These are phyloP conservation scores for Physocephala rufipes DNA, from an alignment of 2,888 invertebrate genomes.

Conservation along the genomic window DNA sequence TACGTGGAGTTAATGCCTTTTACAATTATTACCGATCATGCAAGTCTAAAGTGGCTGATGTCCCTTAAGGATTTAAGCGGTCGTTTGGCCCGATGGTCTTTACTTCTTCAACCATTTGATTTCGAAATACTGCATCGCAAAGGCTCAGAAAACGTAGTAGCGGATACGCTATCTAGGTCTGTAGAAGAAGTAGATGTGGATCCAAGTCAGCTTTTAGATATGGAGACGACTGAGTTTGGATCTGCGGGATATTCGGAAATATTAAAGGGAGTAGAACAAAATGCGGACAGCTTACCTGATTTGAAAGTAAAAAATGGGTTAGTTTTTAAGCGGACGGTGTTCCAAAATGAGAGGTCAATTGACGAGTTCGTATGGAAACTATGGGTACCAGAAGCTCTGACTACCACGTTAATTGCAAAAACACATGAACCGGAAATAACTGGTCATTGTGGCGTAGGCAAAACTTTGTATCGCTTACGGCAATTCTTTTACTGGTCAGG, in stretches of 20 bases:
- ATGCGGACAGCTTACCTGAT: constrained; percentile 20
- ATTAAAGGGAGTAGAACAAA: background rate
- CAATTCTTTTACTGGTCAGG: constrained; percentile 44
- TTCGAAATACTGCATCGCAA: constrained; percentile 44
- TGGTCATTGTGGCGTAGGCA: constrained; percentile 33
- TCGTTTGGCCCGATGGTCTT: constrained; percentile 47
- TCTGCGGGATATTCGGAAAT: background rate
- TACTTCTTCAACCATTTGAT: constrained; percentile 41
- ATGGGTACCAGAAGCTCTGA: constrained; percentile 5
- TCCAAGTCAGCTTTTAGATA: background rate
- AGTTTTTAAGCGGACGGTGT: constrained; percentile 12
- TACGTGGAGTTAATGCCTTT: constrained; percentile 29
- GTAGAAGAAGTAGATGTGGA: constrained; percentile 14
- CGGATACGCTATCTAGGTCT: constrained; percentile 22
- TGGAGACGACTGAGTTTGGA: background rate
- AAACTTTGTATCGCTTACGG: constrained; percentile 31
- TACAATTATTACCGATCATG: constrained; percentile 44
- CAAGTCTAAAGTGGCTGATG: constrained; percentile 50
- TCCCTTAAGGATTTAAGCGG: constrained; percentile 49
- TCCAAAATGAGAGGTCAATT: background rate
- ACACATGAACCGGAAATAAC: background rate
- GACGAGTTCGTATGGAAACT: constrained; percentile 23
- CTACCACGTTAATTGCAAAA: background rate
- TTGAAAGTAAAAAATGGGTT: constrained; percentile 11
- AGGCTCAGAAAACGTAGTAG: constrained; percentile 42